Evolutionary conservation across 2,797 vertebrate genomes (phyloP), one percentile per base, ranked within the genome.

Genomic region (Mareca penelope): DNA sequence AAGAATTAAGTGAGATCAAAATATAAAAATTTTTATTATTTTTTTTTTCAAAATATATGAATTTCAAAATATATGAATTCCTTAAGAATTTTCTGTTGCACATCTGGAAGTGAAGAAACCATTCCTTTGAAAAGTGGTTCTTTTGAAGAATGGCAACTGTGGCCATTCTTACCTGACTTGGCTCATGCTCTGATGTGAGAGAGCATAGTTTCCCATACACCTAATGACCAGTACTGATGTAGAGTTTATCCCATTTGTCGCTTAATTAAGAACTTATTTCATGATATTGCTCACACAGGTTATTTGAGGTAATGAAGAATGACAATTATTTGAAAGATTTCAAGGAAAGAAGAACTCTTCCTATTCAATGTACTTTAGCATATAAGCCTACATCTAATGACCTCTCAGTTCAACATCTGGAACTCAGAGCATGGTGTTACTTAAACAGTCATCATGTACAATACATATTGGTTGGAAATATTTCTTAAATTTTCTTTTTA

Each of bases 141-240:
- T 9, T 44, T 44, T 44, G 42, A 44, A 44, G 9, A 44, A 44
- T 44, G 42, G 42, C 42, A 19, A 26, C 21, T 26, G 28, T 29
- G 13, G 18, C 15, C 53, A 9, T 28, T 73, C 8, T 78, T 64
- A 39, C 0, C 1, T n/a, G 10, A 55, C 4, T 39, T 0, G 0
- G 6, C 13, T 77, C 21, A 29, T 15, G 10, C 7, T 77, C 28
- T 72, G 10, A 16, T 72, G n/a, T 76, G 86, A 40, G 67, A 44
- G 14, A 80, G 7, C 15, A 59, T 24, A 53, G 8, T 40, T 56
- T 40, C 11, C 7, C 17, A 60, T 55, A 24, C 3, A 4, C 71
- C 42, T 57, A 57, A 37, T 22, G 24, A 57, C 21, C 39, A 13
- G 3, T 35, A 18, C 13, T 15, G 33, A 33, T 26, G 42, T 18